Evolutionary conservation across 2,113 vertebrate genomes (phyloP).

Genomic region (Colaptes auratus): DNA sequence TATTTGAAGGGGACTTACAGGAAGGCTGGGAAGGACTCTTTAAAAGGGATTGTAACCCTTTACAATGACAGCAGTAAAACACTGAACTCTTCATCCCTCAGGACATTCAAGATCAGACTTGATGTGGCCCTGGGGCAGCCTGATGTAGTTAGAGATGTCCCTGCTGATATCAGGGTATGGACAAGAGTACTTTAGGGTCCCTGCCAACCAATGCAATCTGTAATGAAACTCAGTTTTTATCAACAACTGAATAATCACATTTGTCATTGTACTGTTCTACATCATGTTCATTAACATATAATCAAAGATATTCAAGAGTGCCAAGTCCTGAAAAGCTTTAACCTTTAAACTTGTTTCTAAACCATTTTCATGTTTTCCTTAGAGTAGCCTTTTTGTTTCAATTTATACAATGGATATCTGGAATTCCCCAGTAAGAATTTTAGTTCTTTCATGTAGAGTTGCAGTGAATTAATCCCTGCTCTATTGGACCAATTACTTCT

Average conservation of each 20-base stretch:
- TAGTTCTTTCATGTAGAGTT: not conserved
- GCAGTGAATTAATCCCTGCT: not conserved
- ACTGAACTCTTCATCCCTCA: no score
- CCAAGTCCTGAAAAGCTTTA: not conserved
- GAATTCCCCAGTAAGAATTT: not conserved
- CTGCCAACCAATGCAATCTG: no score
- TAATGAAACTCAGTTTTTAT: not conserved
- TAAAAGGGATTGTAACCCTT: no score
- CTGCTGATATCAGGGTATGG: no score
- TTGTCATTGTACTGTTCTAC: not conserved
- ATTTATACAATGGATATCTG: not conserved
- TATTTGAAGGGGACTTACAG: no score
- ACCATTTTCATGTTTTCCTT: not conserved
- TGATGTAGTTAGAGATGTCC: no score
- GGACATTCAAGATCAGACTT: no score
- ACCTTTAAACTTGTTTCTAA: not conserved
- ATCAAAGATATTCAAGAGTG: not conserved
- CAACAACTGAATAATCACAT: not conserved
- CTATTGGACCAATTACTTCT: not conserved
- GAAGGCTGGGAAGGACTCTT: no score
- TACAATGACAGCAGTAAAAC: no score
- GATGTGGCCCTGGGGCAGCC: no score
- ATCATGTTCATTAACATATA: not conserved
- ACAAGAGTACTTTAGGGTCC: no score
- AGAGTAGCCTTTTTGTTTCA: not conserved